phyloP scores from a whole-genome alignment of 2,797 vertebrate species.

The Stomatorhinus walkeri region DNA sequence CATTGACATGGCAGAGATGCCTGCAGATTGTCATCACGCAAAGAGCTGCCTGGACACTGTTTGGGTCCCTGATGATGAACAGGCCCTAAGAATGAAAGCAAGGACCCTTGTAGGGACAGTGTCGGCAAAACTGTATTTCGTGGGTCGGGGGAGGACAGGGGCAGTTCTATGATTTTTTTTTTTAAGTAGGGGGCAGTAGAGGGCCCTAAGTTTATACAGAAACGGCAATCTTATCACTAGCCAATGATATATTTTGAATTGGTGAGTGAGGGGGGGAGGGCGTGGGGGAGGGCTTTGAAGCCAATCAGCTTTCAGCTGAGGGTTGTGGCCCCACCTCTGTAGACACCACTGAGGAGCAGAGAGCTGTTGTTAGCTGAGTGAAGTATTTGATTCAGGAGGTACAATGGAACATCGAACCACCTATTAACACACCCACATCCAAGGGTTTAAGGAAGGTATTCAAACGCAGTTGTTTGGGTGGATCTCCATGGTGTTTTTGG shows the following conservation, averaged over 20 bases:
- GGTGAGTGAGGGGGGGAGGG: background rate
- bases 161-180: background rate
- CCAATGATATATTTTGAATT: background rate
- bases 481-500: background rate
- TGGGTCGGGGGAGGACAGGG: background rate
- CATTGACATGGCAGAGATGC: background rate
- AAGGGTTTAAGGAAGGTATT: background rate
- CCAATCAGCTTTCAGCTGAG: background rate
- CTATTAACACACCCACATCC: background rate
- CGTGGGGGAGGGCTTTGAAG: background rate
- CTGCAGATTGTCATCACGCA: background rate
- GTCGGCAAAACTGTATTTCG: background rate
- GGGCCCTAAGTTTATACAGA: background rate
- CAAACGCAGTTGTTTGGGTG: background rate
- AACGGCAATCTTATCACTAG: background rate
- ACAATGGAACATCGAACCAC: background rate
- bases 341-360: background rate
- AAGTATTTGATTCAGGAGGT: background rate
- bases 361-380: background rate
- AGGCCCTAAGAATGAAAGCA: background rate
- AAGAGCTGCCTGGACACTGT: background rate
- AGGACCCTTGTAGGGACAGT: background rate
- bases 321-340: background rate
- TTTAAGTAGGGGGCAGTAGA: background rate
- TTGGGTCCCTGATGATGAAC: background rate